Base-by-base conservation (phyloP, 2,888 invertebrate species). In the Scaptomyza parva region DNA sequence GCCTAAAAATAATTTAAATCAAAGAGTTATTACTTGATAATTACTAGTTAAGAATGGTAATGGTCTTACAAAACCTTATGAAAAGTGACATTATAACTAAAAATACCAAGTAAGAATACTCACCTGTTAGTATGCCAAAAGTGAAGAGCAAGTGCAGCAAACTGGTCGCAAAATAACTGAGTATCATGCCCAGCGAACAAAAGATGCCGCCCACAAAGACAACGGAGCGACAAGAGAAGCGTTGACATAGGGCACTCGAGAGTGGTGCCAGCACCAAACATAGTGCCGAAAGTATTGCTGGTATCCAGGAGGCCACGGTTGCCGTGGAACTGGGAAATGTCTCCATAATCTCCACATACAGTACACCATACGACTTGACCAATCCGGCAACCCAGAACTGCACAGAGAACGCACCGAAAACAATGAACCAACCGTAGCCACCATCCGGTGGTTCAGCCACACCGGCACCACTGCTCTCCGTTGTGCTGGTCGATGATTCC, bases 351-450 rank as follows among this genome's bases (percentile, higher is more conserved):
- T 96, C 96, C 61, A 96, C 95, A 81, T 96, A 96, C 1, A 96
- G 92, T 17, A 96, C 95, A 0, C 96, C 96, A 86, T 96, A 96
- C 0, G 96, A 96, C 89, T 96, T 96, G 85, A 96, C 95, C 61
- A 96, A 93, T 0, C 96, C 96, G 0, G 96, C 95, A 33, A 96
- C 95, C 94, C 96, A 95, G 91, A 96, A 95, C 89, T 96, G 96
- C 30, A 96, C 96, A 89, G 95, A 94, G 89, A 96, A 95, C 0
- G 95, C 95, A 0, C 96, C 96, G 72, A 94, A 94, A 1, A 96
- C 95, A 26, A 96, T 94, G 84, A 95, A 93, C 96, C 96, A 96
- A 22, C 95, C 96, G 89, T 95, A 95, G 0, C 96, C 95, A 1
- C 95, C 95, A 82, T 96, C 96, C 0, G 95, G 93, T 0, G 95